Evolutionary conservation across 1,140 invertebrate species (phyloP), one percentile per base, ranked within the genome.

Genomic region (Calephelis virginiensis): DNA sequence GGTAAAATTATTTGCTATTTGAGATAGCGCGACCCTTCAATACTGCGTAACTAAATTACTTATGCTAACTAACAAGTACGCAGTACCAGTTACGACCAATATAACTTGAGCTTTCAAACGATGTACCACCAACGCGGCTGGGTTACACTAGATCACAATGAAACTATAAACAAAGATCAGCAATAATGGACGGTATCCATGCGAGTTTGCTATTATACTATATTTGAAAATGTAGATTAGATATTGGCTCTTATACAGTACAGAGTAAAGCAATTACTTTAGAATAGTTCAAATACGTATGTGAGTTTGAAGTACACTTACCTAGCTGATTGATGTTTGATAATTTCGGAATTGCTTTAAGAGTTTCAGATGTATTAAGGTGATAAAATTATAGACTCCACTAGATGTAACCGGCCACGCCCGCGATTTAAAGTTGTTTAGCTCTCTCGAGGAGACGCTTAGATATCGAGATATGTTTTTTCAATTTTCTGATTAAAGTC

Each of bases 211-310:
- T 82, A 84, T 84, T 82, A 81, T 78, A 73, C 74, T 80, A 73
- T 83, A 85, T 86, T 88, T 86, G 82, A 83, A 75, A 82, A 90
- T 83, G 84, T 81, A 90, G 85, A 88, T 90, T 88, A 86, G 80
- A 73, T 89, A 85, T 86, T 79, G 77, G 77, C 77, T 81, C 82
- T 82, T 81, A 78, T 80, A 75, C 72, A 75, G 72, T 72, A 69
- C 49, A 75, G 78, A 80, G 72, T 78, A 80, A 84, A 85, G 80
- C 81, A 88, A 90, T 89, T 89, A 87, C 77, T 84, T 75, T 71
- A 72, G 71, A 85, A 85, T 88, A 86, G 84, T 82, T 87, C 70
- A 71, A 80, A 85, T 80, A 78, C 69, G 79, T 69, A 76, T 45
- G 77, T 69, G 70, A 56, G 70, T 69, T 74, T 75, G 63, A 74